Conservation (phyloP, 2,888 invertebrate genomes). For the Aspidiotus rigidus region DNA sequence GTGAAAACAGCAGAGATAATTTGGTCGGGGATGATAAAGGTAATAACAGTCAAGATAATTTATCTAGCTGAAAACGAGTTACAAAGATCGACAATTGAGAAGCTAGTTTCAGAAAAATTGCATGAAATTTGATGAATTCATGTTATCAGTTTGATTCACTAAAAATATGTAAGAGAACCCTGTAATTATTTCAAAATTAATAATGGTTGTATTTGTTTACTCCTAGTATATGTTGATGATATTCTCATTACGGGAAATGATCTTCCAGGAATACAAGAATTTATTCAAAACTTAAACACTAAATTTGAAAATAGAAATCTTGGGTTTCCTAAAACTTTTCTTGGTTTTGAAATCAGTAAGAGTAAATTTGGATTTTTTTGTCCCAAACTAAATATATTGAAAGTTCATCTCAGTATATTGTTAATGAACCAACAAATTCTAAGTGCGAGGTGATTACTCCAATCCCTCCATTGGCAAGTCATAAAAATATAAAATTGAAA, state of each 20-base stretch:
- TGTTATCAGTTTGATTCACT: neutral
- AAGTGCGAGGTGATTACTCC: neutral
- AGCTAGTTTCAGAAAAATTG: too few species aligned
- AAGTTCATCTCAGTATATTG: neutral
- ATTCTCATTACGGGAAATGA: slow-evolving; percentile 5
- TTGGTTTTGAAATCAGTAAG: neutral
- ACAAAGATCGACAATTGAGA: too few species aligned
- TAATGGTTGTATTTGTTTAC: neutral
- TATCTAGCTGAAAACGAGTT: too few species aligned
- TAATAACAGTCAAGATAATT: too few species aligned
- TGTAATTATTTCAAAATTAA: neutral
- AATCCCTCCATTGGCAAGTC: neutral
- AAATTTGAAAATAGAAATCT: neutral
- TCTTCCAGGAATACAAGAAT: neutral
- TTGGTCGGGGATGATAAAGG: too few species aligned
- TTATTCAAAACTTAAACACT: neutral
- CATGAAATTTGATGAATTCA: neutral
- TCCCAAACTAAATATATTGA: neutral
- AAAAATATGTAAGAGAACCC: neutral
- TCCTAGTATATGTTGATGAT: slow-evolving; percentile 10
- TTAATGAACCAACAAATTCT: neutral
- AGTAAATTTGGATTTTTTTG: neutral
- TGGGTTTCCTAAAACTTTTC: neutral
- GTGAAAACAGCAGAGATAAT: too few species aligned
- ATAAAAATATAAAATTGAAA: neutral